Conservation (phyloP, 2,888 invertebrate species). For the Lacanobia wlatinum region DNA sequence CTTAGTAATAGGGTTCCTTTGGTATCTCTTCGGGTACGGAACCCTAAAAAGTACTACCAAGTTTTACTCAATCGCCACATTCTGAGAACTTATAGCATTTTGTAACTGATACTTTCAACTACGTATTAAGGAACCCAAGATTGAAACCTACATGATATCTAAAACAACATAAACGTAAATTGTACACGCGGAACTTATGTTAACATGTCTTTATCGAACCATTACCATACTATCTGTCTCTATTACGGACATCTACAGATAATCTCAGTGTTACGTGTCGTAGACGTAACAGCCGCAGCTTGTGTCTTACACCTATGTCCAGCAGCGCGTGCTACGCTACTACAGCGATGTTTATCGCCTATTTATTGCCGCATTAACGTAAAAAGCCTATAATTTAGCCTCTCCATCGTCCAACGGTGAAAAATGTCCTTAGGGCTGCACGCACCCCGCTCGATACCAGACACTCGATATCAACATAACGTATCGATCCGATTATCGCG, state of each 20-base stretch:
- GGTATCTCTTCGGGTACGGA: too few relatives aligned
- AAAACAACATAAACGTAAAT: constrained; percentile 24
- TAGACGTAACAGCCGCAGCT: constrained; percentile 48
- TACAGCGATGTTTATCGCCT: constrained; percentile 82
- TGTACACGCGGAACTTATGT: constrained; percentile 33
- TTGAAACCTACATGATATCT: neutral
- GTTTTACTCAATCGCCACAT: neutral
- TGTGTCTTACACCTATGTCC: constrained; percentile 65
- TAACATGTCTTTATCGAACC: constrained; percentile 46
- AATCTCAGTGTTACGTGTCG: constrained; percentile 43
- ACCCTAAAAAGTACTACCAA: too few relatives aligned
- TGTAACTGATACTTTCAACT: neutral
- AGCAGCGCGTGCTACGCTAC: constrained; percentile 80
- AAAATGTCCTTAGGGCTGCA: constrained; percentile 83
- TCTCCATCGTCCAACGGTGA: constrained; percentile 75
- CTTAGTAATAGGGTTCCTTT: too few relatives aligned
- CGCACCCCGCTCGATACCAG: constrained; percentile 64
- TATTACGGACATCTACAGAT: constrained; percentile 36
- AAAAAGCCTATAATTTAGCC: constrained; percentile 86
- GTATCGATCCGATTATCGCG: constrained; percentile 69
- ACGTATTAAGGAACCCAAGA: constrained; percentile 13
- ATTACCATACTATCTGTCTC: constrained; percentile 46
- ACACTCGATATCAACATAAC: constrained; percentile 53
- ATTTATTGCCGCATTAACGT: constrained; percentile 86
- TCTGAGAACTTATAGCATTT: neutral